Base-by-base conservation (phyloP, 2,888 invertebrate genomes). In the Phortica okadai region DNA sequence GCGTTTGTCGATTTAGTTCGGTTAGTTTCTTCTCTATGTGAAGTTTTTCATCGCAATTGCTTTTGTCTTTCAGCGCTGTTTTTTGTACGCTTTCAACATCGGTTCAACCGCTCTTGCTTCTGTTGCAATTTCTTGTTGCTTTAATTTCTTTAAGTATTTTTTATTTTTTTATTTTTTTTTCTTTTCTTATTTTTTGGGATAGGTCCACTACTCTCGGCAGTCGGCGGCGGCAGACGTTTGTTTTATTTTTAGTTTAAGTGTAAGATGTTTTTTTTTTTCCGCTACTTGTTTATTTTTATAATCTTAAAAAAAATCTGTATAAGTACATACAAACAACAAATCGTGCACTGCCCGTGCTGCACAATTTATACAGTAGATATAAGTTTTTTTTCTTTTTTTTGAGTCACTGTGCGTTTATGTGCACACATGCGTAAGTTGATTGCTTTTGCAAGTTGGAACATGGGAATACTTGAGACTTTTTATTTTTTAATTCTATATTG, bases 1-100 rank as follows among this genome's bases (percentile, higher is more conserved):
- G 50, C 50, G 14, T 14, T 50, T 14, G 3, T 80, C 79, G 85
- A 82, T 84, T 84, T 81, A 79, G 67, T 82, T 85, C 84, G 79
- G 84, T 87, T 85, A 87, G 85, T 86, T 85, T 2, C 14, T 21
- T 62, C 62, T 16, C 62, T 62, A 25, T 62, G 33, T 62, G 62
- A 62, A 62, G 62, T 62, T 62, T 62, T 62, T 62, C 25, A 25
- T 50, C 62, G 25, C 62, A 16, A 62, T 14, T 84, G 78, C 80
- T 80, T 86, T 82, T 85, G 84, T 84, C 54, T 67, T 45, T 72
- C 45, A 54, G 76, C 6, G 82, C 81, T 62, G 21, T 62, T 62
- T 62, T 59, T 25, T 82, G 81, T 81, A 82, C 76, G 77, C 78
- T 81, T 81, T 62, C 62, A 25, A 21, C 62, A 25, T 62, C 14